Evolutionary conservation across 2,888 invertebrate species (phyloP).

Genomic region (Lumbricus terrestris): DNA sequence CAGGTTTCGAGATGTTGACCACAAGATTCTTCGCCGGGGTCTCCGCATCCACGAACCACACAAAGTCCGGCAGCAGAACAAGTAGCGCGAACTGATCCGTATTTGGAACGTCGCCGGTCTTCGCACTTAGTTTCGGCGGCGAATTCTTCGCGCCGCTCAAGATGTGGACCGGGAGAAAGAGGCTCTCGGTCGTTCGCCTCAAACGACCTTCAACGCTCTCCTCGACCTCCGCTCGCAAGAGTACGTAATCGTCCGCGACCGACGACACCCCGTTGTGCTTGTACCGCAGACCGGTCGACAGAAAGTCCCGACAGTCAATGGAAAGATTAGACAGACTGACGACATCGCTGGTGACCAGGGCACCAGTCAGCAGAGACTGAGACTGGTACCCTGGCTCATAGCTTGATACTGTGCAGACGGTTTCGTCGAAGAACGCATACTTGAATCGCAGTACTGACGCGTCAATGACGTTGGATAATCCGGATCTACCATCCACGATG

Average conservation of each 20-base stretch:
- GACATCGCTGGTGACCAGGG: background rate
- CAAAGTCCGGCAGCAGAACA: background rate
- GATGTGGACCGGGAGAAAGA: background rate
- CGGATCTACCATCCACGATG: background rate
- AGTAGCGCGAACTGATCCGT: background rate
- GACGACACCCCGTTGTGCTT: background rate
- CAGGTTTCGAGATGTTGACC: background rate
- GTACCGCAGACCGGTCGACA: background rate
- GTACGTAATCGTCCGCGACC: background rate
- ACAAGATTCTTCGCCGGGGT: conserved; percentile 20
- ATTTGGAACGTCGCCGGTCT: background rate
- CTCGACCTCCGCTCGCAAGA: background rate
- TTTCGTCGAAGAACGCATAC: conserved; percentile 3
- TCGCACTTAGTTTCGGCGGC: conserved; percentile 4
- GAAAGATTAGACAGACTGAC: background rate
- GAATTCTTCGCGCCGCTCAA: background rate
- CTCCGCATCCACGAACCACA: background rate
- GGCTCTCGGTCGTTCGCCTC: background rate
- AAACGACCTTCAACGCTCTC: background rate
- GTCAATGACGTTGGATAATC: background rate
- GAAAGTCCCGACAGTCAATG: background rate
- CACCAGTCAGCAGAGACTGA: background rate
- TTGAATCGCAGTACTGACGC: background rate
- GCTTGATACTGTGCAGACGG: background rate
- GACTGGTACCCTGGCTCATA: background rate